A percentile compares a stretch with the other conserved stretches of the same genome.
Evolutionary conservation across 2,797 vertebrate species (phyloP).

Genomic region (Onychomys arenicola): DNA sequence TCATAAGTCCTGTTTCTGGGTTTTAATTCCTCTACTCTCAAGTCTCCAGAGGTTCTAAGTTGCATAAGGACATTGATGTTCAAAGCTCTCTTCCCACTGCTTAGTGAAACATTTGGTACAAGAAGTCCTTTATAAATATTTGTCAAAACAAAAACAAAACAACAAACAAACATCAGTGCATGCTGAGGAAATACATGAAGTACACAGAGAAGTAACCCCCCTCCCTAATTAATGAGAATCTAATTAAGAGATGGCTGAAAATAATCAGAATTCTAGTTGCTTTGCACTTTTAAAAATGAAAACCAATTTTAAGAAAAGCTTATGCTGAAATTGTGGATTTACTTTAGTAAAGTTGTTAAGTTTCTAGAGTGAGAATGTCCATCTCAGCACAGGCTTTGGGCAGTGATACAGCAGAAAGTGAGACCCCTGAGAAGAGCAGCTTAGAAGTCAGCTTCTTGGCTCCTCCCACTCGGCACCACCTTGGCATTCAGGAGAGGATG

Average conservation of each 20-base stretch:
- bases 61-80: background rate
- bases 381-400: background rate
- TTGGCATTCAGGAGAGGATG: background rate
- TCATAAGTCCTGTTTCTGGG: slow-evolving; percentile 29
- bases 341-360: slow-evolving; percentile 3
- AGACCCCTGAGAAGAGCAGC: background rate
- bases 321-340: background rate
- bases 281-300: slow-evolving; percentile 51
- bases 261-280: slow-evolving; percentile 33
- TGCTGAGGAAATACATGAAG: background rate
- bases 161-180: background rate
- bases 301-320: background rate
- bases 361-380: slow-evolving; percentile 11
- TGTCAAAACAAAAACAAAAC: background rate
- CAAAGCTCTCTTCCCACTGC: background rate
- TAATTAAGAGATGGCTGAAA: slow-evolving; percentile 27
- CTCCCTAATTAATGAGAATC: slow-evolving; percentile 1
- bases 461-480: background rate
- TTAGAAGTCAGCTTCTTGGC: background rate
- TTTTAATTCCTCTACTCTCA: slow-evolving; percentile 48
- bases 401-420: background rate
- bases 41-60: background rate
- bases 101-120: slow-evolving; percentile 18
- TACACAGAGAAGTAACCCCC: background rate
- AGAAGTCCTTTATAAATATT: slow-evolving; percentile 30